Base-by-base conservation (phyloP, 2,888 invertebrate species). In the Agrochola lota region DNA sequence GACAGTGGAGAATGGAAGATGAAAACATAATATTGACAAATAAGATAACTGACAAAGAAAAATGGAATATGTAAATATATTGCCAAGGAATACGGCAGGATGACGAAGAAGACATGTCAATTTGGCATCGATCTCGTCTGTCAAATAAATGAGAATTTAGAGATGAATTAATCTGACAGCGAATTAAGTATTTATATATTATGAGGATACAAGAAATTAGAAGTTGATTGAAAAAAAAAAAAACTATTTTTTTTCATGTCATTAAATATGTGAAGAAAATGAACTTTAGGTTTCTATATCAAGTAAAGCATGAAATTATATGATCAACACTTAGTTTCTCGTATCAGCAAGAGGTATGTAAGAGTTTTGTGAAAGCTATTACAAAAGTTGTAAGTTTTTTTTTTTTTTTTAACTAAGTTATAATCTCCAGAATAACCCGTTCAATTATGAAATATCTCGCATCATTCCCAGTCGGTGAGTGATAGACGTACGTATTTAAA, bases 401-500 rank as follows among this genome's bases (percentile, higher is more conserved):
- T 0, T 0, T 20, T 52, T 52, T 52, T 6, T 49, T 6, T 49
- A 7, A 20, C 8, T 52, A 52, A 52, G 7, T 52, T 2, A 7
- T 52, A 52, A 52, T 52, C 49, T 23, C 57, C 80, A 83, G 83
- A 83, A 85, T 85, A 83, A 73, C 12, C 59, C 60, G 26, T 40
- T 9, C 17, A 59, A 81, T 82, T 76, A 77, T 86, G 71, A 82
- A 86, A 86, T 78, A 78, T 59, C 60, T 77, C 74, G 55, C 71
- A 77, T 74, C 55, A 80, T 89, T 89, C 88, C 86, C 83, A 77
- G 73, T 86, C 91, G 85, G 88, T 91, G 94, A 93, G 92, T 94
- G 94, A 94, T 93, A 89, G 91, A 92, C 92, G 91, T 91, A 89
- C 80, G 78, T 90, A 95, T 95, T 95, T 95, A 95, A 85, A 68